These are phyloP conservation scores for Neoarius graeffei DNA, from an alignment of 2,113 vertebrate genomes.

Conservation along the genomic window DNA sequence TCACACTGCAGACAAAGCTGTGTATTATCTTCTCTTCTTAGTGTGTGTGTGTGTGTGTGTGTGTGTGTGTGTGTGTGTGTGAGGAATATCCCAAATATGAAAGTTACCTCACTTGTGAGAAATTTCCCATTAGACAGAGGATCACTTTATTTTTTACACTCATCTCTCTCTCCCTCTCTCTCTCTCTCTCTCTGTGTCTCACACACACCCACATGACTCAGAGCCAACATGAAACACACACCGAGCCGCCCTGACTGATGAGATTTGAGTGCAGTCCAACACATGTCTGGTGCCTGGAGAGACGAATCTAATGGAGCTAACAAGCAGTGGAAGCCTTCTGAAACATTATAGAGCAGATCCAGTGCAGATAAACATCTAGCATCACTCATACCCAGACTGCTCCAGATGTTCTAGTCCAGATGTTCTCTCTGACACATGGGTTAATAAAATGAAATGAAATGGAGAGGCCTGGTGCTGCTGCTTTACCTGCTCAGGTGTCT, in stretches of 20 bases:
- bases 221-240: slow-evolving; percentile 9
- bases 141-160: slow-evolving; percentile 14
- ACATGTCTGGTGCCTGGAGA: background rate
- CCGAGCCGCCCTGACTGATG: background rate
- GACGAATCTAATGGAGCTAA: background rate
- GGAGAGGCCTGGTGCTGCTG: background rate
- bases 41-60: slow-evolving; percentile 1
- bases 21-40: background rate
- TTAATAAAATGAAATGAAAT: background rate
- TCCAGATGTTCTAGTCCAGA: background rate
- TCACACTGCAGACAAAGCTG: slow-evolving; percentile 3
- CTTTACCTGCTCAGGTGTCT: slow-evolving; percentile 5
- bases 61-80: slow-evolving; percentile 9
- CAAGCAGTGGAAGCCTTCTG: background rate
- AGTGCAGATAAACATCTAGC: too few species aligned
- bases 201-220: slow-evolving; percentile 9
- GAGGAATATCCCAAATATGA: slow-evolving; percentile 34
- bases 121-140: slow-evolving; percentile 47
- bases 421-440: background rate
- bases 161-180: too few species aligned
- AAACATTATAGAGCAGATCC: too few species aligned
- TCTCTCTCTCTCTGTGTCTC: background rate
- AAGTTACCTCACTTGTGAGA: slow-evolving; percentile 48
- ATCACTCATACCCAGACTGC: background rate
- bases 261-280: background rate